Base-by-base conservation (phyloP, 2,888 invertebrate species). In the Serrognathus titanus region DNA sequence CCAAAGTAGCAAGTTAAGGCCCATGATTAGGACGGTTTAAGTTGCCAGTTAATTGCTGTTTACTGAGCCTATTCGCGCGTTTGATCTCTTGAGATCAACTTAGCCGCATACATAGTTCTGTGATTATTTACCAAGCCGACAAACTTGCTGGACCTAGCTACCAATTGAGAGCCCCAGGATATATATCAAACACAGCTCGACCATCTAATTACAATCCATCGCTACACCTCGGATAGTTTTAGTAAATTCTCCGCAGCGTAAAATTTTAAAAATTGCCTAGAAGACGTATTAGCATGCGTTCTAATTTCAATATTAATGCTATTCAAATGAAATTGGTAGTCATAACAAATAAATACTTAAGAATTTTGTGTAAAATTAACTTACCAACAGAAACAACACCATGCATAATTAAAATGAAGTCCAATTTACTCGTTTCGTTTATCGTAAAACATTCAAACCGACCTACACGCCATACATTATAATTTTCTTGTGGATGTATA, bases 1-100 rank as follows among this genome's bases (percentile, higher is more conserved):
- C 73, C 75, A 76, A 76, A 76, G 76, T 76, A 76, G 76, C 75
- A 73, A 74, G 74, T 75, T 72, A 75, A 75, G 74, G 69, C 74
- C 73, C 73, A 65, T 75, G 76, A 76, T 76, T 76, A 75, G 73
- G 73, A 75, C 74, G 74, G 75, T 75, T 75, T 75, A 75, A 75
- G 72, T 76, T 73, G 75, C 75, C 75, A 73, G 74, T 75, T 77
- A 77, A 76, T 76, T 77, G 77, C 75, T 76, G 76, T 76, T 77
- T 76, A 76, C 75, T 68, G 70, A 76, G 73, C 70, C 74, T 75
- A 74, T 77, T 76, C 75, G 74, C 76, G 76, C 75, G 75, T 76
- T 75, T 75, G 76, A 76, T 75, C 75, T 75, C 73, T 72, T 69
- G 68, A 71, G 72, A 71, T 72, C 72, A 69, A 71, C 70, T 69